phyloP scores from a whole-genome alignment of 2,888 invertebrate species.

The Acrocera orbiculus region DNA sequence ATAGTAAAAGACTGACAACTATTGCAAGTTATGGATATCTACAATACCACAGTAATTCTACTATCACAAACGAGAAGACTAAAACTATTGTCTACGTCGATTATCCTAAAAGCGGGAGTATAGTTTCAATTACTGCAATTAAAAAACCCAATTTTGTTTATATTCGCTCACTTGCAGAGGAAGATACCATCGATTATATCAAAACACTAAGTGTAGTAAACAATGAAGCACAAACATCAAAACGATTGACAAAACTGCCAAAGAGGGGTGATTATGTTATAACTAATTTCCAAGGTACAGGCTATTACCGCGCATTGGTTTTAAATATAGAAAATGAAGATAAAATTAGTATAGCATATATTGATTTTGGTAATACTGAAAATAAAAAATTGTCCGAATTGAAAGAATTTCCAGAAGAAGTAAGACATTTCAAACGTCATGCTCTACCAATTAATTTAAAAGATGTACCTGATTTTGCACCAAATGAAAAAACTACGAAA shows the following conservation, averaged over 20 bases:
- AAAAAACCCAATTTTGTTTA: neutral
- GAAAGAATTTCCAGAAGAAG: conserved; percentile 16
- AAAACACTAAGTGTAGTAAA: conserved; percentile 3
- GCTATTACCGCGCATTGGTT: conserved; percentile 20
- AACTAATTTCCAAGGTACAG: conserved; percentile 15
- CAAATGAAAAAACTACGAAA: conserved; percentile 18
- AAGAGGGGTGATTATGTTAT: conserved; percentile 21
- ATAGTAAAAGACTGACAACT: too few species aligned
- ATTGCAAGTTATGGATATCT: too few species aligned
- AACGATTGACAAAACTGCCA: conserved; percentile 16
- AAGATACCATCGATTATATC: conserved; percentile 3
- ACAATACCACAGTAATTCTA: too few species aligned
- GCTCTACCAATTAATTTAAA: conserved; percentile 21
- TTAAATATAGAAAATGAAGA: conserved; percentile 17
- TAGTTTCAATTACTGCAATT: neutral
- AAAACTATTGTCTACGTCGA: neutral
- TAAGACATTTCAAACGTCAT: conserved; percentile 17
- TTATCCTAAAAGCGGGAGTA: conserved; percentile 1
- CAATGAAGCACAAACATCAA: conserved; percentile 12
- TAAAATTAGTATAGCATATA: conserved; percentile 19
- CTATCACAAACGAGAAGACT: too few species aligned
- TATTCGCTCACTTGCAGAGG: conserved; percentile 1
- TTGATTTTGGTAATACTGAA: conserved; percentile 26
- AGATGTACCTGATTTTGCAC: conserved; percentile 18
- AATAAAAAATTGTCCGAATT: conserved; percentile 17